Percentiles rank a stretch among this genome's conserved stretches.
Conservation (phyloP, 2,113 vertebrate genomes). For the Equus przewalskii region DNA sequence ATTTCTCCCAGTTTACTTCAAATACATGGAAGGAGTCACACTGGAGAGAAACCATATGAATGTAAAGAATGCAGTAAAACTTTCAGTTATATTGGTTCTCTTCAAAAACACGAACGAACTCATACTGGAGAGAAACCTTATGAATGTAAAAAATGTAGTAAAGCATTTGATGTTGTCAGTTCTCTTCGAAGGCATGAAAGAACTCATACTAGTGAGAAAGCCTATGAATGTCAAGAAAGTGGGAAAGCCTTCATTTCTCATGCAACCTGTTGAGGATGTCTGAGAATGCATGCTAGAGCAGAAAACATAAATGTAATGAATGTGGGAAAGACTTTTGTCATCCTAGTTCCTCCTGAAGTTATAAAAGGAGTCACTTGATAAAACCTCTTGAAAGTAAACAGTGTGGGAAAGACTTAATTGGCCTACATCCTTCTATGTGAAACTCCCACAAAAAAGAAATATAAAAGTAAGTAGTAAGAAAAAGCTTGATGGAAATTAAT, state of each 20-base stretch:
- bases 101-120: too few relatives aligned
- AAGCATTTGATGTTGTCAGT: too few relatives aligned
- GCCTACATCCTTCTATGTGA: not conserved
- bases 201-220: too few relatives aligned
- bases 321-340: not conserved
- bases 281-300: not conserved
- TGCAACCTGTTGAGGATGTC: too few relatives aligned
- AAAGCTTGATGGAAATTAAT: slow-evolving; percentile 54
- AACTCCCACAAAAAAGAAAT: slow-evolving; percentile 59
- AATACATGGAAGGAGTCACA: too few relatives aligned
- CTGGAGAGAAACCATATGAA: too few relatives aligned
- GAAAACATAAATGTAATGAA: not conserved
- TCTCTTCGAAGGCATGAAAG: too few relatives aligned
- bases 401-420: slow-evolving; percentile 40
- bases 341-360: not conserved
- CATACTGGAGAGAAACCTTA: too few relatives aligned
- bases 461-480: slow-evolving; percentile 47
- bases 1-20: too few relatives aligned
- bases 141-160: too few relatives aligned
- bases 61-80: too few relatives aligned
- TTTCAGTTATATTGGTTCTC: too few relatives aligned
- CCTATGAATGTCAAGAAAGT: not conserved
- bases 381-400: not conserved
- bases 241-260: not conserved
- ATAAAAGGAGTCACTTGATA: not conserved